A percentile compares a stretch with the other conserved stretches of the same genome.
Conservation (phyloP, 1,140 invertebrate species). For the Drosophila azteca region DNA sequence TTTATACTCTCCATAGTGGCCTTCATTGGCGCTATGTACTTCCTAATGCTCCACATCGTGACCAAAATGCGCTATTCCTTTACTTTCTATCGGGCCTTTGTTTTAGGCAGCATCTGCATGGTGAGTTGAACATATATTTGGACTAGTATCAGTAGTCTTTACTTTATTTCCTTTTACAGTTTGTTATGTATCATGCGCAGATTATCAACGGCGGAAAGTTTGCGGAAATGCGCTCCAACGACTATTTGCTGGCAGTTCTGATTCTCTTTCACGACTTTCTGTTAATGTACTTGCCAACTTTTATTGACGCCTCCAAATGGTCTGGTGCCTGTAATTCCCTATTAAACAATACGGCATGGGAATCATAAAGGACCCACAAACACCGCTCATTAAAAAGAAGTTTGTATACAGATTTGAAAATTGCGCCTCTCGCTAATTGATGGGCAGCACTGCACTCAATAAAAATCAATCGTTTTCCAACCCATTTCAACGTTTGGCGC, state of each 20-base stretch:
- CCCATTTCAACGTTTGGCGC: constrained; percentile 43
- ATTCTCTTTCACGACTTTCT: constrained; percentile 62
- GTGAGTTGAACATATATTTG: background rate
- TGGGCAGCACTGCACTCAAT: constrained; percentile 32
- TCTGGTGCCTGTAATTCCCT: constrained; percentile 37
- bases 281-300: constrained; percentile 49
- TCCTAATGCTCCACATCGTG: constrained; percentile 56
- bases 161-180: constrained; percentile 20
- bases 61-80: constrained; percentile 44
- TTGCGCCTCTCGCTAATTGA: background rate
- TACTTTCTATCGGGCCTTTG: constrained; percentile 20
- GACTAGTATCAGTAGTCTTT: background rate
- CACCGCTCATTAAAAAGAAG: too few relatives aligned
- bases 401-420: background rate
- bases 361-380: background rate
- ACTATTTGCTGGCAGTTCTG: constrained; percentile 50
- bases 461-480: constrained; percentile 12
- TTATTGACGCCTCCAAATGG: constrained; percentile 49
- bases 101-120: constrained; percentile 37
- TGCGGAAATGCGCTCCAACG: constrained; percentile 58
- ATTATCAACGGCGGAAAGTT: constrained; percentile 65
- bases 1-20: constrained; percentile 40
- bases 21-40: constrained; percentile 55
- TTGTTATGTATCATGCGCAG: constrained; percentile 67
- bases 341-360: background rate